Evolutionary conservation across 1,140 invertebrate genomes (phyloP).

Genomic region (Drosophila melanogaster): Release_6_plus_ISO1_MT NT_033779.5:491501-492000

Average conservation of each 20-base stretch:
- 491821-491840: not conserved
- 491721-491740: conserved; percentile 28
- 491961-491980: conserved; percentile 43
- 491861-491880: not conserved
- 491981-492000: conserved; percentile 62
- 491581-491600: conserved; percentile 41
- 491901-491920: conserved; percentile 21
- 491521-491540: conserved; percentile 37
- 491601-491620: conserved; percentile 52
- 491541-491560: conserved; percentile 30
- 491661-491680: conserved; percentile 37
- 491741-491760: conserved; percentile 21
- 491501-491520: not conserved
- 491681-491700: conserved; percentile 13
- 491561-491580: conserved; percentile 23
- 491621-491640: conserved; percentile 51
- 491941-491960: conserved; percentile 51
- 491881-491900: not conserved
- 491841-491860: too few relatives aligned
- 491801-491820: not conserved
- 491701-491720: conserved; percentile 19
- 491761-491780: not conserved
- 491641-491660: conserved; percentile 53
- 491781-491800: not conserved
- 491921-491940: conserved; percentile 61